Evolutionary conservation across 2,797 vertebrate species (phyloP).

Genomic region (Mormyrus proboscirostris): DNA sequence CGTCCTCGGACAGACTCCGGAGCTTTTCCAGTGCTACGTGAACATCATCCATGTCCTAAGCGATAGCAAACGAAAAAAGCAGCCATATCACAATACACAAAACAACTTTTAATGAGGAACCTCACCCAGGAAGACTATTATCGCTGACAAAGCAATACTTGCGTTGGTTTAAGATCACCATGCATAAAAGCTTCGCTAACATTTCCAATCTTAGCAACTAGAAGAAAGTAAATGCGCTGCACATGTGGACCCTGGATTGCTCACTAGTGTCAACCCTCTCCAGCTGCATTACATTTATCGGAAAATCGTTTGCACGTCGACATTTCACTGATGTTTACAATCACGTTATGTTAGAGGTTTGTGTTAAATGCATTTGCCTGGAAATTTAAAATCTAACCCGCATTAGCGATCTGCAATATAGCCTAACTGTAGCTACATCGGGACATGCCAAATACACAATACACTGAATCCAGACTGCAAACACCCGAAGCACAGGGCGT

Average conservation of each 20-base stretch:
- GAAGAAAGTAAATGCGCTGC: constrained; percentile 5
- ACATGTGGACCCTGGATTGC: background rate
- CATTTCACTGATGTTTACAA: background rate
- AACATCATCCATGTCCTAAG: constrained; percentile 47
- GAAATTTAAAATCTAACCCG: background rate
- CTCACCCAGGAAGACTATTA: background rate
- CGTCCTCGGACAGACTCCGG: constrained; percentile 37
- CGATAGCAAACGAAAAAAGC: background rate
- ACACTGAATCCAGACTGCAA: background rate
- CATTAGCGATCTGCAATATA: background rate
- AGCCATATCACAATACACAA: background rate
- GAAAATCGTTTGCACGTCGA: background rate
- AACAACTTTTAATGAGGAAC: background rate
- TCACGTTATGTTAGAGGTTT: background rate
- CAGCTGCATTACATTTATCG: background rate
- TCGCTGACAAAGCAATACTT: background rate
- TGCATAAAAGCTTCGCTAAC: background rate
- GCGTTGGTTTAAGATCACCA: background rate
- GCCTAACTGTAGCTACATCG: background rate
- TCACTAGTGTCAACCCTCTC: background rate
- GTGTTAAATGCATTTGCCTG: background rate
- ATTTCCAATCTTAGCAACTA: background rate
- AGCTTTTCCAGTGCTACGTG: constrained; percentile 44
- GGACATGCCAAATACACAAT: background rate
- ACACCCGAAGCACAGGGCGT: constrained; percentile 7